Evolutionary conservation across 2,113 vertebrate genomes (phyloP), one percentile per base, ranked within the genome.

Genomic region (Mirounga angustirostris): DNA sequence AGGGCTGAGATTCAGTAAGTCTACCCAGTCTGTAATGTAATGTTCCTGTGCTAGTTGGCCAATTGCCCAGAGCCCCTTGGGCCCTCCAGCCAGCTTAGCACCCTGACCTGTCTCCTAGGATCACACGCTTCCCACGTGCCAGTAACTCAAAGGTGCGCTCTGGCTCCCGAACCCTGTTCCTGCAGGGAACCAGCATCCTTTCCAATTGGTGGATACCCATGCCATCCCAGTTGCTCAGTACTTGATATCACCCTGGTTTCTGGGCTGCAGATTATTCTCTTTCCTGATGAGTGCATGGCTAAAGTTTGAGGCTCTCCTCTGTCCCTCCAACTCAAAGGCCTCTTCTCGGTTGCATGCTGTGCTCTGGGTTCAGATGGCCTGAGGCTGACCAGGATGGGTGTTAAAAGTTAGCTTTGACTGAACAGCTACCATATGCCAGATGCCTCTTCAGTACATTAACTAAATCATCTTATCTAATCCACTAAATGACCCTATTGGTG

Each of bases 311-410:
- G 52, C 18, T 71, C 43, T 65, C 69, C 71, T 78, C 83, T 58
- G 54, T 85, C 46, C 73, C 40, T 95, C 56, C 30, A 28, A 89
- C 19, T 76, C 94, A 58, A 91, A 96, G 71, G 65, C 15, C 4
- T 89, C 40, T 78, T 85, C 33, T 73, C 10, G 2, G 8, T 52
- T 61, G 16, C 36, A 50, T 1, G 4, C 58, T 74, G 43, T 86
- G 36, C 22, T 59, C 50, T 71, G 85, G 46, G 95, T 81, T 93
- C 82, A 61, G 43, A 30, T 24, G 18, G 0, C 94, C 52, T 4
- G 21, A 82, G 71, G 80, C 59, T 19, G 24, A 33, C 46, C 40
- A 85, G 92, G 83, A 61, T 16, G 21, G n/a, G 63, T 52, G 26
- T 69, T 87, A 54, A 87, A 76, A 90, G 65, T 16, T 86, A 71